Percentiles rank a stretch among this genome's conserved stretches.
Evolutionary conservation across 2,797 vertebrate species (phyloP).

Genomic region (Peromyscus melanophrys): DNA sequence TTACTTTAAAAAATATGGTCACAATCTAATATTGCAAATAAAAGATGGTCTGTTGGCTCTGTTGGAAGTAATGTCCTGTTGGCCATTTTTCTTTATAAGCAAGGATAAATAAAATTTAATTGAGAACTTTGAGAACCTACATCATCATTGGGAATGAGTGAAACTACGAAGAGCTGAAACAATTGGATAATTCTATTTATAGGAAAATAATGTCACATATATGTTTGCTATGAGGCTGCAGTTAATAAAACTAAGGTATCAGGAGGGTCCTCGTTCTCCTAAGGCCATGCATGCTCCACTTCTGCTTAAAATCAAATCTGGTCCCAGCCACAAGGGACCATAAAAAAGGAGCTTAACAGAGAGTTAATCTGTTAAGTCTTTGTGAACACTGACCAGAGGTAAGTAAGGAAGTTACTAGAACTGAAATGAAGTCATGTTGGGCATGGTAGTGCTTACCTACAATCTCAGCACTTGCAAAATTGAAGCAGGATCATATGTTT

Average conservation of each 20-base stretch:
- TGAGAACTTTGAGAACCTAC: background rate
- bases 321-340: background rate
- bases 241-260: conserved; percentile 36
- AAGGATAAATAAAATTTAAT: background rate
- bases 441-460: too few relatives aligned
- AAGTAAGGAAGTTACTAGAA: background rate
- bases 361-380: background rate
- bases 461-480: background rate
- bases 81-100: background rate
- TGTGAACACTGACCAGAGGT: background rate
- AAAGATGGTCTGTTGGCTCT: background rate
- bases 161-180: background rate
- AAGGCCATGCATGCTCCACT: background rate
- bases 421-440: background rate
- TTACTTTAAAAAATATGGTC: background rate
- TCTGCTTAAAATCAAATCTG: conserved; percentile 32
- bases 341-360: background rate
- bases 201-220: background rate
- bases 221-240: background rate
- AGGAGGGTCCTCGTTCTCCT: background rate
- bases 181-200: background rate
- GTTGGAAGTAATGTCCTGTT: background rate
- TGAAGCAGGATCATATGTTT: background rate
- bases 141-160: background rate
- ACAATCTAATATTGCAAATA: background rate